Conservation (phyloP, 1,140 invertebrate species). For the Musca vetustissima region DNA sequence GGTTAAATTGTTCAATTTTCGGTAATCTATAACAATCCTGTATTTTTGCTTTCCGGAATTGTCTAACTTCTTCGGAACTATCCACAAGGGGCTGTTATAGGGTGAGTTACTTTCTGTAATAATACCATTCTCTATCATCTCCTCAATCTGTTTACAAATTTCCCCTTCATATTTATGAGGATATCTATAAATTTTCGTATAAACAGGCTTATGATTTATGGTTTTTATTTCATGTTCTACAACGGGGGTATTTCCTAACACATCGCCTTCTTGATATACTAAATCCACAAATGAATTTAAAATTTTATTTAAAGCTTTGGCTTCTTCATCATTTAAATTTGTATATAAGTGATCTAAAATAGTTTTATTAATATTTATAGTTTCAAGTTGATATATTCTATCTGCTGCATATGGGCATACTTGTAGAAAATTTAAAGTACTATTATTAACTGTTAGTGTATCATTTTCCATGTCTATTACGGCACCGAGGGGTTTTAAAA, state of each 20-base stretch:
- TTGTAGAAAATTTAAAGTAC: no score
- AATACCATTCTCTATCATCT: conserved; percentile 43
- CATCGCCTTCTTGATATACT: conserved; percentile 25
- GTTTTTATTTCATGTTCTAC: conserved; percentile 30
- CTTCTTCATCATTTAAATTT: no score
- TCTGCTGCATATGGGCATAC: no score
- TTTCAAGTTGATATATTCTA: no score
- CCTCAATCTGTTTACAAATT: conserved; percentile 31
- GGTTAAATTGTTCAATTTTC: conserved; percentile 40
- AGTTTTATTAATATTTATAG: no score
- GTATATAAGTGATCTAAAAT: no score
- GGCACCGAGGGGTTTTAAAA: background rate
- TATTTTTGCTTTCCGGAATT: conserved; percentile 33
- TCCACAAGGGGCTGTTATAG: conserved; percentile 35
- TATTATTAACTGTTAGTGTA: no score
- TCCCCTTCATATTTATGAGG: conserved; percentile 41
- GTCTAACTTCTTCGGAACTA: conserved; percentile 40
- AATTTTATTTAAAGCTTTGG: no score
- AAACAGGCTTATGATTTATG: no score
- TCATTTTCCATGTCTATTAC: background rate
- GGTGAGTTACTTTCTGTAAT: conserved; percentile 34
- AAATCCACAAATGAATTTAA: no score
- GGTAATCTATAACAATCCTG: conserved; percentile 52
- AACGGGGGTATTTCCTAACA: conserved; percentile 31
- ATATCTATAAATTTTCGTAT: conserved; percentile 35